Evolutionary conservation across 2,888 invertebrate genomes (phyloP).

Genomic region (Noctua comes): DNA sequence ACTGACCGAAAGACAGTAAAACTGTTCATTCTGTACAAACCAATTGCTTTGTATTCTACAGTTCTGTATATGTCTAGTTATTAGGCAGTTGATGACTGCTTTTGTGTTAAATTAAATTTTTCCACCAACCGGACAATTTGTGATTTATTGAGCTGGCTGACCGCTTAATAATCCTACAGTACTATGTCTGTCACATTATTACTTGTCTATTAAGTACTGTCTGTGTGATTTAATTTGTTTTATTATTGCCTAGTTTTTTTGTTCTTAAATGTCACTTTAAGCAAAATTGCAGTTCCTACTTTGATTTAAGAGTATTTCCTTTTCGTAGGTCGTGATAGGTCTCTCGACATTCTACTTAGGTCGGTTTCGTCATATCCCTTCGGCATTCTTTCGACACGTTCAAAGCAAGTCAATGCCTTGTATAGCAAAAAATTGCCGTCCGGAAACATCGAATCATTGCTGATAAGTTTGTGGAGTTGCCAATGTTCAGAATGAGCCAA

Average conservation of each 20-base stretch:
- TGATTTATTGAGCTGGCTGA: neutral
- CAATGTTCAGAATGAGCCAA: neutral
- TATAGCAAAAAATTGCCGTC: conserved; percentile 13
- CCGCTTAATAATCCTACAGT: neutral
- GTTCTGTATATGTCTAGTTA: neutral
- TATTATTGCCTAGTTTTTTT: neutral
- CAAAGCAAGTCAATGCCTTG: conserved; percentile 14
- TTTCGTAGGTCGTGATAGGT: conserved; percentile 50
- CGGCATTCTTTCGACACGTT: conserved; percentile 43
- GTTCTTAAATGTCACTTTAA: conserved; percentile 17
- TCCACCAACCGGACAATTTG: neutral
- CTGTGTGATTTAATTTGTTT: neutral
- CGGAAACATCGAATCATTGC: conserved; percentile 20
- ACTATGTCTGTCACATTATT: neutral
- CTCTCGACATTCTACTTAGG: conserved; percentile 17
- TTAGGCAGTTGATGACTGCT: neutral
- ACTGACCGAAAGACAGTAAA: neutral
- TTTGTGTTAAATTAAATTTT: neutral
- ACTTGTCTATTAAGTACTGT: neutral
- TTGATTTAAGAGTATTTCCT: conserved; percentile 27
- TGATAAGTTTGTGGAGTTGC: neutral
- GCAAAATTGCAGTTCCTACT: conserved; percentile 19
- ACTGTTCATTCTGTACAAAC: neutral
- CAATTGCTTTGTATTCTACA: neutral
- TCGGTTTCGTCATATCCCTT: conserved; percentile 45